Evolutionary conservation across 2,113 vertebrate species (phyloP), one percentile per base, ranked within the genome.

Genomic region (Donacobius atricapilla): DNA sequence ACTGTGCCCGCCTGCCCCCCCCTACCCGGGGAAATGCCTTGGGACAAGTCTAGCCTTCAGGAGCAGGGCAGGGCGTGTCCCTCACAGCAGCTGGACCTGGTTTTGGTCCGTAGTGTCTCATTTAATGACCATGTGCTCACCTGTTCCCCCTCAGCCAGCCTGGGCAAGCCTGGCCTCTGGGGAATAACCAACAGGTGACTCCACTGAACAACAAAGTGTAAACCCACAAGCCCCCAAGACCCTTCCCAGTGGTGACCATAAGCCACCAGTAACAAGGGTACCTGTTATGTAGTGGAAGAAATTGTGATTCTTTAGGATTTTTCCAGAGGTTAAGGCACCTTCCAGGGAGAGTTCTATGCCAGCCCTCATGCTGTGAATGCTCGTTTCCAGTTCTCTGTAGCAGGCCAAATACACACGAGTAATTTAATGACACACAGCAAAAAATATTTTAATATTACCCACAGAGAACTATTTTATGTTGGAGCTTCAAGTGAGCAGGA

Each of bases 71-170:
- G 64, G 94, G 77, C 94, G 6, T 75, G 24, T 87, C 82, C 97
- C 96, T 94, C 20, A 1, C 72, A 87, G 97, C 92, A 76, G 40
- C 54, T 61, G 18, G 15, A 19, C 63, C 54, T 23, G 14, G 3
- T 25, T 48, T 48, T 76, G 79, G 47, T 40, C 54, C 33, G 35
- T 54, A 61, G 63, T 69, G 63, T 28, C 56, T 56, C 22, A 42
- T 18, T 69, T 61, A 54, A 69, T 61, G 54, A 60, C 63, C 40
- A 9, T 48, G 71, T 69, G 56, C 42, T 83, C 95, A 60, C 66
- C 97, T 88, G 81, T 60, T 81, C 83, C 83, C 82, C 48, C 54
- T 96, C 91, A 86, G 80, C 54, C 61, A 45, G 66, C 68, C 76
- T 53, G 12, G 56, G 85, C 47, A 75, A 78, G 53, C 76, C 78